These are phyloP conservation scores for Gonioctena quinquepunctata DNA, from an alignment of 1,140 invertebrate genomes.

Conservation along the genomic window DNA sequence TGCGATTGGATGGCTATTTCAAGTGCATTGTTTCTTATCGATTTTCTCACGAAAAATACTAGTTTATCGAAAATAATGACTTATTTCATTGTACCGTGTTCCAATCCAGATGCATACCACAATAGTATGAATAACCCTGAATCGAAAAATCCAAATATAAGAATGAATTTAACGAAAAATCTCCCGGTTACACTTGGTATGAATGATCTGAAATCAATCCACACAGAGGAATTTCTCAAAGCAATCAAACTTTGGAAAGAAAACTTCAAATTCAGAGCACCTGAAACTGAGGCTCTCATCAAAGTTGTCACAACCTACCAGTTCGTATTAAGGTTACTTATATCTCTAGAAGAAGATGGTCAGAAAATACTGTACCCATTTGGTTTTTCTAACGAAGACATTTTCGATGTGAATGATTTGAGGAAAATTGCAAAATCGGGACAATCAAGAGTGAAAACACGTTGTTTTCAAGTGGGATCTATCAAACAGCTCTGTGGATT, in stretches of 20 bases:
- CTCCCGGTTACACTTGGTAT: conserved; percentile 28
- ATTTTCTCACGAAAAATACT: conserved; percentile 30
- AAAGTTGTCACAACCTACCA: conserved; percentile 11
- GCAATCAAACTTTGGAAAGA: conserved; percentile 32
- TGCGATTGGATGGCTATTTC: conserved; percentile 30
- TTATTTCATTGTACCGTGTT: conserved; percentile 36
- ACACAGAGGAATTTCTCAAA: conserved; percentile 24
- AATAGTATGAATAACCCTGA: neutral
- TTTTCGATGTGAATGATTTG: conserved; percentile 8
- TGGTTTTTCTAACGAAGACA: conserved; percentile 16
- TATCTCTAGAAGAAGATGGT: conserved; percentile 30
- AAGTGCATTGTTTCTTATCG: conserved; percentile 30
- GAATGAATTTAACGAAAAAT: conserved; percentile 24
- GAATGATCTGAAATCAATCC: conserved; percentile 14
- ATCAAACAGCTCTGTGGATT: conserved; percentile 23
- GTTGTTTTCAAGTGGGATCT: conserved; percentile 23
- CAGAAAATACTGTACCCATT: conserved; percentile 28
- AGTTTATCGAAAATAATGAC: conserved; percentile 26
- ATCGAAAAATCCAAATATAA: neutral
- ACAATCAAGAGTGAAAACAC: conserved; percentile 5
- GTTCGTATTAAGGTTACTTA: conserved; percentile 26
- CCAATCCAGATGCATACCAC: conserved; percentile 38
- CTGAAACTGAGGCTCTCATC: conserved; percentile 20
- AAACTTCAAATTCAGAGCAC: conserved; percentile 17
- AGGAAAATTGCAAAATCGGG: conserved; percentile 25